Conservation (phyloP, 2,888 invertebrate genomes). For the Villa cingulata region DNA sequence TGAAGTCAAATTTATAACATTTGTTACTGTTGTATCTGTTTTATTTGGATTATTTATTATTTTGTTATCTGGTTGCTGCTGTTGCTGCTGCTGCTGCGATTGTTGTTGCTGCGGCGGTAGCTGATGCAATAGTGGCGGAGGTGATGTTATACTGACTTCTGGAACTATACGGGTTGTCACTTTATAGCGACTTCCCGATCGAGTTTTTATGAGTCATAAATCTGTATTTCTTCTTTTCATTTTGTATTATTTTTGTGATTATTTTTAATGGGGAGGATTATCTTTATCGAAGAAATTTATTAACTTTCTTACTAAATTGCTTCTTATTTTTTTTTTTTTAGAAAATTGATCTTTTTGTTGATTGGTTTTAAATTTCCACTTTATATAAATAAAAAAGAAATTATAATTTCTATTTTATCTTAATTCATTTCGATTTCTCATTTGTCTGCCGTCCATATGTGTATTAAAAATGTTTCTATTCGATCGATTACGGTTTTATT, state of each 20-base stretch:
- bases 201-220: slow-evolving; percentile 36
- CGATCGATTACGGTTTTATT: no score
- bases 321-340: no score
- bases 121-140: slow-evolving; percentile 14
- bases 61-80: slow-evolving; percentile 12
- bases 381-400: no score
- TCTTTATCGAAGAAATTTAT: not conserved
- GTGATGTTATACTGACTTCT: slow-evolving; percentile 34
- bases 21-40: not conserved
- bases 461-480: no score
- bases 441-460: no score
- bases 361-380: no score
- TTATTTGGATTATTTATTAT: no score
- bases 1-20: not conserved
- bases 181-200: slow-evolving; percentile 31
- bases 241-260: slow-evolving; percentile 17
- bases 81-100: slow-evolving; percentile 13
- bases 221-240: slow-evolving; percentile 36
- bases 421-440: not conserved
- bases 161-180: slow-evolving; percentile 35
- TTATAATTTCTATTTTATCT: not conserved
- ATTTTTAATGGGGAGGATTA: not conserved
- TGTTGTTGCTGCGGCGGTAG: not conserved
- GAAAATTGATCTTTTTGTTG: no score
- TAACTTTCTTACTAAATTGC: no score